Evolutionary conservation across 2,888 invertebrate genomes (phyloP).

Genomic region (Synanthedon formicaeformis): DNA sequence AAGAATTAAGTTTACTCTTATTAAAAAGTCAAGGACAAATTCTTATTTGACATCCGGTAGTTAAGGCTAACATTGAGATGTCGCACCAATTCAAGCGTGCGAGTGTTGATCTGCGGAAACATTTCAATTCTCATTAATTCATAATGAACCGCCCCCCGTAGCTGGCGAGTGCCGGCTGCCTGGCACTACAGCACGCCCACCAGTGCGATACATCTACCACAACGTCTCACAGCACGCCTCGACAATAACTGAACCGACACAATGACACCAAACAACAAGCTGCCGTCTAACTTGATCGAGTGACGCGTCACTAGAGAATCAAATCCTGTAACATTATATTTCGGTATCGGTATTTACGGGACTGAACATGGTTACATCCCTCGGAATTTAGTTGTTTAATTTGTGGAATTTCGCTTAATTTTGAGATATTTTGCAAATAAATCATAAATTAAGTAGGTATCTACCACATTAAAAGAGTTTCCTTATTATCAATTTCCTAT

Average conservation of each 20-base stretch:
- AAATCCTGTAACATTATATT: too few species aligned
- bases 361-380: too few species aligned
- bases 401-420: too few species aligned
- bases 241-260: constrained; percentile 37
- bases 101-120: constrained; percentile 39
- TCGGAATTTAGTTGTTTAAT: too few species aligned
- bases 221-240: constrained; percentile 25
- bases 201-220: constrained; percentile 27
- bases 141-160: constrained; percentile 49
- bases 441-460: too few species aligned
- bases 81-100: constrained; percentile 27
- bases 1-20: constrained; percentile 13
- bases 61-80: constrained; percentile 23
- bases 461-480: too few species aligned
- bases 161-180: constrained; percentile 15
- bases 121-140: constrained; percentile 54
- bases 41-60: constrained; percentile 15
- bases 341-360: too few species aligned
- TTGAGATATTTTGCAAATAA: too few species aligned
- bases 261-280: constrained; percentile 48
- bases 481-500: too few species aligned
- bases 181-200: constrained; percentile 26
- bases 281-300: constrained; percentile 42
- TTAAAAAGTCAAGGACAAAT: constrained; percentile 13
- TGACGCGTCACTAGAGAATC: constrained; percentile 31